Base-by-base conservation (phyloP, 2,113 vertebrate genomes). In the Hirundichthys speculiger region DNA sequence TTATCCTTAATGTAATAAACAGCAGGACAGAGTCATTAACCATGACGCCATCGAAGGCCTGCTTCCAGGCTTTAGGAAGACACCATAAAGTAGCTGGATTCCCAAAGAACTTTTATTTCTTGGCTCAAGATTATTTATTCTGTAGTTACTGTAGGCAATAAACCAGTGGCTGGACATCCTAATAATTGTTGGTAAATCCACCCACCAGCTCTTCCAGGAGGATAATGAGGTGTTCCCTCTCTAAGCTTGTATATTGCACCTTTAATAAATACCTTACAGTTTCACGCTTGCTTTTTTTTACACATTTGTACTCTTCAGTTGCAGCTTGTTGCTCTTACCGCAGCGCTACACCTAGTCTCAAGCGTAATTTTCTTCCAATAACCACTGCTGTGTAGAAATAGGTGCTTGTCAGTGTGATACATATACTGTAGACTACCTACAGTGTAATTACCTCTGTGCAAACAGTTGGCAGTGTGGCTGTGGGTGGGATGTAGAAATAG, bases 381-480 rank as follows among this genome's bases (percentile, higher is more conserved):
- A 63, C 43, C 54, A 48, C 49, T 60, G 56, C 60, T 62, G 63
- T 71, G 25, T 61, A 40, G 53, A 64, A 56, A 59, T 58, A 34
- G 27, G 43, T 25, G 16, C 30, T 50, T 46, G 16, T 40, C 19
- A 11, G 18, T 27, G 43, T 64, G 63, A 65, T 34, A 10, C 51
- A 52, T 51, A 64, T 22, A 56, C 45, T 47, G 42, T 48, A 25
- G 24, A 58, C 25, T 40, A 20, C 41, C 39, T 24, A 15, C 27
- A 41, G 65, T 55, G 48, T 71, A 65, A 72, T 63, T 64, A 42
- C 60, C 18, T 71, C 13, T n/a, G 57, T 64, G 60, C 18, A 55
- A 77, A 54, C 27, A 39, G 30, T 53, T 62, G 61, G 54, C 63
- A 69, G 45, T 58, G 42, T 69, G 54, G 40, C 30, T 50, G 59